A percentile compares a stretch with the other conserved stretches of the same genome.
These are phyloP conservation scores for Electrona antarctica DNA, from an alignment of 2,113 vertebrate species.

Conservation along the genomic window DNA sequence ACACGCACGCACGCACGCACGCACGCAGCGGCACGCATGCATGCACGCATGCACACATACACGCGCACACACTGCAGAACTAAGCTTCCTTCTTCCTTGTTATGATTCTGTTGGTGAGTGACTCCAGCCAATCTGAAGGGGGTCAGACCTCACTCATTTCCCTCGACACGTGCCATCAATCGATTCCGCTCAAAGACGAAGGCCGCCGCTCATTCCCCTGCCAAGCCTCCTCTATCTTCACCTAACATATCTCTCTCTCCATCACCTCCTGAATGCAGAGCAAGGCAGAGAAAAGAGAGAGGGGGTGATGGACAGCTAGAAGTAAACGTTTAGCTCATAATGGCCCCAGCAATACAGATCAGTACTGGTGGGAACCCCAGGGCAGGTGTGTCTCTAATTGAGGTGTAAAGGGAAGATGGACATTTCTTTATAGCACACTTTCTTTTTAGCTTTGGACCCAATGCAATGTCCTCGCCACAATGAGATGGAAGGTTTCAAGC, in stretches of 20 bases:
- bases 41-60: neutral
- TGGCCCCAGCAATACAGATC: neutral
- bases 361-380: neutral
- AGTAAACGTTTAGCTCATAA: slow-evolving; percentile 23
- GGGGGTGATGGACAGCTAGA: slow-evolving; percentile 3
- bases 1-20: neutral
- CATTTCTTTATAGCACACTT: slow-evolving; percentile 1
- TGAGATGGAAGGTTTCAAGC: neutral
- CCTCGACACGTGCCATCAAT: slow-evolving; percentile 62
- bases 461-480: neutral
- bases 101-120: slow-evolving; percentile 47
- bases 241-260: slow-evolving; percentile 18
- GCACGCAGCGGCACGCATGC: neutral
- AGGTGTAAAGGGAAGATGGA: slow-evolving; percentile 1
- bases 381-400: slow-evolving; percentile 36
- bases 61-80: neutral
- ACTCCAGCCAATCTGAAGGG: slow-evolving; percentile 42
- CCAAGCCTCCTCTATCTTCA: slow-evolving; percentile 23
- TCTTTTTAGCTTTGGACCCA: neutral
- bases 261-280: slow-evolving; percentile 49
- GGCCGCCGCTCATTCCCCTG: slow-evolving; percentile 41
- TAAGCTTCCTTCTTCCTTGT: slow-evolving; percentile 17
- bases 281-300: neutral
- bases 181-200: slow-evolving; percentile 64
- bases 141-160: slow-evolving; percentile 68